Evolutionary conservation across 2,888 invertebrate species (phyloP).

Genomic region (Patella pellucida): DNA sequence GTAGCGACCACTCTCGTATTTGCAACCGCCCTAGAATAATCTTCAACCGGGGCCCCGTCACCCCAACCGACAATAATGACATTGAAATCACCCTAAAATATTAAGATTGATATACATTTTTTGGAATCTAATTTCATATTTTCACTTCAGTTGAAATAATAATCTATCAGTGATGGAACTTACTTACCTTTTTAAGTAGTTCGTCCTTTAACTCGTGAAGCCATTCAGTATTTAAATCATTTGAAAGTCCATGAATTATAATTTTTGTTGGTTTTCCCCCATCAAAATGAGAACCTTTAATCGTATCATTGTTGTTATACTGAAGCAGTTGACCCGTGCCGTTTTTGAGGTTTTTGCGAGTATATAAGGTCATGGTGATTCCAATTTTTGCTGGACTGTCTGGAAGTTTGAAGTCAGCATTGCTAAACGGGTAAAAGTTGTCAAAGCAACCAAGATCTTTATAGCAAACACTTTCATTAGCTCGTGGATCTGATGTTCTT

Average conservation of each 20-base stretch:
- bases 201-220: conserved; percentile 93
- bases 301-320: conserved; percentile 81
- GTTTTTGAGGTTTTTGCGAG: conserved; percentile 56
- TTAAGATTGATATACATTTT: not conserved
- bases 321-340: conserved; percentile 45
- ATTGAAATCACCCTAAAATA: conserved; percentile 44
- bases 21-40: conserved; percentile 90
- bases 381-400: conserved; percentile 37
- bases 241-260: conserved; percentile 93
- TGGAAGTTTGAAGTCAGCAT: conserved; percentile 47
- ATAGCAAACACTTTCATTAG: conserved; percentile 47
- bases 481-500: not conserved
- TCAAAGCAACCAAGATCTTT: conserved; percentile 55
- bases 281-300: conserved; percentile 83
- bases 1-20: conserved; percentile 89
- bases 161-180: not conserved
- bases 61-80: conserved; percentile 58
- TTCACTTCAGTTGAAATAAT: no score
- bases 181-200: conserved; percentile 85
- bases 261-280: conserved; percentile 85
- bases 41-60: conserved; percentile 47
- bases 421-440: conserved; percentile 52
- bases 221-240: conserved; percentile 89
- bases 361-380: conserved; percentile 74
- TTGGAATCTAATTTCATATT: no score